Base-by-base conservation (phyloP, 2,797 vertebrate genomes). In the Manis crassicaudata region DNA sequence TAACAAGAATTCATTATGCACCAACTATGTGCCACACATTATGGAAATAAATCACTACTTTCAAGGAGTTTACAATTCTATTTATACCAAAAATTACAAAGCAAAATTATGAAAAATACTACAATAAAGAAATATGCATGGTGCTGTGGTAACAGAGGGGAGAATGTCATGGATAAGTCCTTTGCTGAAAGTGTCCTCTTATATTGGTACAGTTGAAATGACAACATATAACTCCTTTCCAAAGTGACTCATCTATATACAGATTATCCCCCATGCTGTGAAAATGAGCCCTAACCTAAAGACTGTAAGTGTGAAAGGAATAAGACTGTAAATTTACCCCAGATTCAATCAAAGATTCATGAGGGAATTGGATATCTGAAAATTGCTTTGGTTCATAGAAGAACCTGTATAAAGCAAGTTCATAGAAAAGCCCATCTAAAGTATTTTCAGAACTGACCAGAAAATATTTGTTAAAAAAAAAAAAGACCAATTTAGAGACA, bases 291-390 rank as follows among this genome's bases (percentile, higher is more conserved):
- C 18, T n/a, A 63, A 76, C 6, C 8, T 88, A 72, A 3, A 77
- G 25, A 67, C 58, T 82, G 2, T 52, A 58, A 43, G 67, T 93
- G 40, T 79, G 63, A 93, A 92, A 95, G 14, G 16, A 85, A 58
- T 62, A 83, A 79, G 46, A 75, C 58, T 86, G 16, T 37, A 92
- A 89, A 94, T 88, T 68, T 72, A 80, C 56, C 58, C 17, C 40
- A 81, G 32, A 67, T 83, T 70, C 96, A 7, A 89, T 46, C 56
- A 13, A 40, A 73, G 43, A 85, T 77, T 92, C 81, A 21, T 95
- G 32, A 76, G 72, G 50, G 91, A 92, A 93, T 72, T 81, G n/a
- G 25, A 7, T 80, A 82, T 63, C 63, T 84, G 88, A 94, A 94
- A 95, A 87, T 86, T 93, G 68, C 70, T 84, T 89, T 75, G 40